A percentile compares a stretch with the other conserved stretches of the same genome.
Conservation (phyloP, 2,888 invertebrate genomes). For the Hydraecia micacea region DNA sequence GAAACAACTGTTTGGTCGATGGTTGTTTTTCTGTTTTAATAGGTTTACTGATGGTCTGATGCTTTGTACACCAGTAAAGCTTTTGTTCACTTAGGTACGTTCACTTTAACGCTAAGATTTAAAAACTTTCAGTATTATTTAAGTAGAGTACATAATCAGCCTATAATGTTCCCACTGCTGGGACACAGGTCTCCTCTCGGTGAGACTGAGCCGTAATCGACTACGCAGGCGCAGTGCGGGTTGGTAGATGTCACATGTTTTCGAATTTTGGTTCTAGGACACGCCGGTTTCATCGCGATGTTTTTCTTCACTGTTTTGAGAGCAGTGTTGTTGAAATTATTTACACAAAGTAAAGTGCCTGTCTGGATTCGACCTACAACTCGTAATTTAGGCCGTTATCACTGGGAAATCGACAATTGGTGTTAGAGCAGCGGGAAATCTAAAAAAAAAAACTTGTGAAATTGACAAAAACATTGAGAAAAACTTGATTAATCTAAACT, state of each 20-base stretch:
- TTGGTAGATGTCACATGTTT: neutral
- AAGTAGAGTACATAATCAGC: neutral
- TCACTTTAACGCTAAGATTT: neutral
- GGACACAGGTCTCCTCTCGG: neutral
- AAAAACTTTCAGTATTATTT: neutral
- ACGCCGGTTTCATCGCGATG: neutral
- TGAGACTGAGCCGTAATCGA: neutral
- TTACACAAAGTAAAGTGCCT: neutral
- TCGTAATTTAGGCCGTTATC: neutral
- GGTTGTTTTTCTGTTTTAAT: neutral
- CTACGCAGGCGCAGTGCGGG: neutral
- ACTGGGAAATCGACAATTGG: neutral
- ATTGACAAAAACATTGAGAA: neutral
- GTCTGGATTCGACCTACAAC: neutral
- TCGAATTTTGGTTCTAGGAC: neutral
- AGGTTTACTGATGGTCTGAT: neutral
- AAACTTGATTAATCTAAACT: neutral
- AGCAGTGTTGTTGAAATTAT: neutral
- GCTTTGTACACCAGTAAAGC: neutral
- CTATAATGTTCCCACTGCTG: neutral
- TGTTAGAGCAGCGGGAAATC: neutral
- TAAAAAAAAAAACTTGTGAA: neutral
- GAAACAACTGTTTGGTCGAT: conserved; percentile 21
- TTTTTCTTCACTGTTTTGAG: neutral
- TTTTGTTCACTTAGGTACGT: neutral